Percentiles rank a stretch among this genome's conserved stretches.
phyloP scores from a whole-genome alignment of 2,797 vertebrate genomes.

The Sus cebifrons region DNA sequence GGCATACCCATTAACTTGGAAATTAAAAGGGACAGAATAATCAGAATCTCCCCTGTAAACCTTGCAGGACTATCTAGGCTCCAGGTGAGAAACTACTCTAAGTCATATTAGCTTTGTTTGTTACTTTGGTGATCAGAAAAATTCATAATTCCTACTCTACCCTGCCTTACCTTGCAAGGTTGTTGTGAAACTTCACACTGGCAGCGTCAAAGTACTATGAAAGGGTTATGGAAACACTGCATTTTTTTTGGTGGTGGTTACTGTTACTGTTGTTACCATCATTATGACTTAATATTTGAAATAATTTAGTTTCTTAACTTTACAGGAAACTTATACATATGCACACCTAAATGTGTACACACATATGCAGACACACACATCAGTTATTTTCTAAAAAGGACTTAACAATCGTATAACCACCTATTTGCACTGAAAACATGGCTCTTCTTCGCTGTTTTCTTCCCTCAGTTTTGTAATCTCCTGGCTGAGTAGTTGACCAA shows the following conservation, averaged over 20 bases:
- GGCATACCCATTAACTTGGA: not conserved
- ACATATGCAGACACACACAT: rapidly evolving
- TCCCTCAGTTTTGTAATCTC: not conserved
- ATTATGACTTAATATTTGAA: not conserved
- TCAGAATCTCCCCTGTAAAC: not conserved
- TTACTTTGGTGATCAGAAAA: not conserved
- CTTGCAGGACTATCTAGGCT: not conserved
- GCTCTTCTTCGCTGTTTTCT: not conserved
- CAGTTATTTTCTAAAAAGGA: not conserved
- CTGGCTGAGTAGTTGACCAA: constrained; percentile 14
- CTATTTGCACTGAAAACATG: not conserved
- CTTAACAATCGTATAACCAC: not conserved
- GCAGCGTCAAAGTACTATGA: not conserved
- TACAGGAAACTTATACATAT: not conserved
- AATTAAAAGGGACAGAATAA: not conserved
- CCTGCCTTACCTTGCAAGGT: not conserved
- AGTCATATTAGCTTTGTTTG: not conserved
- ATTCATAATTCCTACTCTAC: not conserved
- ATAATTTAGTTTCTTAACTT: not conserved
- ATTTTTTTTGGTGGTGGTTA: not conserved
- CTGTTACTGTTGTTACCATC: not conserved
- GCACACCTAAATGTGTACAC: not conserved
- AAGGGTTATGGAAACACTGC: not conserved
- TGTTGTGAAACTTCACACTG: not conserved
- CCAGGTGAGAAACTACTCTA: not conserved